These are phyloP conservation scores for Drymonia ruficornis DNA, from an alignment of 2,888 invertebrate species.

Conservation along the genomic window DNA sequence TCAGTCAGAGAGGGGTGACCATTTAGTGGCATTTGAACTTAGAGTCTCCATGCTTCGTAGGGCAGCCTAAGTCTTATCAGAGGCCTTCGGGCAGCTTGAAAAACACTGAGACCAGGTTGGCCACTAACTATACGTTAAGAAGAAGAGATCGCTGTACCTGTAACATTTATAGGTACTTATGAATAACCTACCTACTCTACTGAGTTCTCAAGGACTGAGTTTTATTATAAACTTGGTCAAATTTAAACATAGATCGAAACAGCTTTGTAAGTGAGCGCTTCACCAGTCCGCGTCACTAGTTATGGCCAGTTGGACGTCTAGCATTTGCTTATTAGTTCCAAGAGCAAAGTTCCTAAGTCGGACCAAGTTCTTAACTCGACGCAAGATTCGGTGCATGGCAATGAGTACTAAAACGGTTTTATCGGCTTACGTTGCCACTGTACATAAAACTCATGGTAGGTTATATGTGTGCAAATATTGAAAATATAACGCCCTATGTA, in stretches of 20 bases:
- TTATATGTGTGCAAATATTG: not conserved
- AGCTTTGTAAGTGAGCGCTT: constrained; percentile 34
- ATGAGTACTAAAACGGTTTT: constrained; percentile 36
- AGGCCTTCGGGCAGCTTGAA: too few relatives aligned
- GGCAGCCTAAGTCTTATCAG: too few relatives aligned
- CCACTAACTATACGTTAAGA: too few relatives aligned
- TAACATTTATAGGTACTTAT: too few relatives aligned
- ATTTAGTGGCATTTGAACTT: too few relatives aligned
- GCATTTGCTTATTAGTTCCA: constrained; percentile 60
- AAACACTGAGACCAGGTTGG: too few relatives aligned
- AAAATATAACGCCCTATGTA: too few relatives aligned
- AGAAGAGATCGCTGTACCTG: too few relatives aligned
- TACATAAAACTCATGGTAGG: not conserved
- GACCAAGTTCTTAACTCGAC: constrained; percentile 35
- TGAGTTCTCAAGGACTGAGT: too few relatives aligned
- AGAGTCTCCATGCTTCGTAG: too few relatives aligned
- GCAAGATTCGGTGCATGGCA: constrained; percentile 36
- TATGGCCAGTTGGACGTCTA: constrained; percentile 48
- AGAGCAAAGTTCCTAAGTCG: constrained; percentile 37
- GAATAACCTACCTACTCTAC: too few relatives aligned
- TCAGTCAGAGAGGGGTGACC: too few relatives aligned
- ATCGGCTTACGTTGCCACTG: constrained; percentile 24
- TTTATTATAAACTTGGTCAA: not conserved
- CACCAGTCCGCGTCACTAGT: constrained; percentile 44
- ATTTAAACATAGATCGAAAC: constrained; percentile 34